Evolutionary conservation across 2,888 invertebrate genomes (phyloP).

Genomic region (Laothoe populi): DNA sequence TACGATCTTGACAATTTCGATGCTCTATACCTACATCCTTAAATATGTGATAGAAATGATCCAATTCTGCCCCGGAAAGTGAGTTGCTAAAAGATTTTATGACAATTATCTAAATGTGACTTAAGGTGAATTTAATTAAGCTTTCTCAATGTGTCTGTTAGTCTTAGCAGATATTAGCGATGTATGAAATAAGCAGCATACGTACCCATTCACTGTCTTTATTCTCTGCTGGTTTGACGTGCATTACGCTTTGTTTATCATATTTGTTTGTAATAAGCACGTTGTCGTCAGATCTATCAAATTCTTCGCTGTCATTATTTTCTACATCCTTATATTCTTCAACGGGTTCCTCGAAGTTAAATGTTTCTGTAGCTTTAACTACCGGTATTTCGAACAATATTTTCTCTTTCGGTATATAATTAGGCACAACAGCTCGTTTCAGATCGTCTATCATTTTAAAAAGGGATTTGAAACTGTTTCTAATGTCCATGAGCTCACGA

Average conservation of each 20-base stretch:
- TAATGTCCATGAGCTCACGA: conserved; percentile 52
- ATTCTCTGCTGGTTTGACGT: neutral
- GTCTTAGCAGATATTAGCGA: neutral
- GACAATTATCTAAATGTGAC: too few species aligned
- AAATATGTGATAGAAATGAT: too few species aligned
- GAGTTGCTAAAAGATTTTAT: too few species aligned
- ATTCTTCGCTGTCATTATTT: conserved; percentile 44
- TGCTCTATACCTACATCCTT: too few species aligned
- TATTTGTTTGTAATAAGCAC: conserved; percentile 60
- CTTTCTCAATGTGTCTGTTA: too few species aligned
- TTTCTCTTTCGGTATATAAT: conserved; percentile 1
- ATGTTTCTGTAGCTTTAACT: conserved; percentile 9
- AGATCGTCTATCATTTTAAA: conserved; percentile 55
- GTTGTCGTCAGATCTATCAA: conserved; percentile 56
- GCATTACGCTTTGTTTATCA: conserved; percentile 36
- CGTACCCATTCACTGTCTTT: conserved; percentile 50
- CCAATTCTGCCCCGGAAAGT: too few species aligned
- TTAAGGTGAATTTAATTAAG: too few species aligned
- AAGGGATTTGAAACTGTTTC: conserved; percentile 51
- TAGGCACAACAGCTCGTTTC: conserved; percentile 36
- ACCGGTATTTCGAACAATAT: conserved; percentile 3
- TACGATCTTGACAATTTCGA: too few species aligned
- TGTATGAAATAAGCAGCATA: neutral
- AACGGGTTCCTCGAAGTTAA: conserved; percentile 8
- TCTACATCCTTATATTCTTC: conserved; percentile 35